These are phyloP conservation scores for Centropristis striata DNA, from an alignment of 2,113 vertebrate genomes.

Conservation along the genomic window DNA sequence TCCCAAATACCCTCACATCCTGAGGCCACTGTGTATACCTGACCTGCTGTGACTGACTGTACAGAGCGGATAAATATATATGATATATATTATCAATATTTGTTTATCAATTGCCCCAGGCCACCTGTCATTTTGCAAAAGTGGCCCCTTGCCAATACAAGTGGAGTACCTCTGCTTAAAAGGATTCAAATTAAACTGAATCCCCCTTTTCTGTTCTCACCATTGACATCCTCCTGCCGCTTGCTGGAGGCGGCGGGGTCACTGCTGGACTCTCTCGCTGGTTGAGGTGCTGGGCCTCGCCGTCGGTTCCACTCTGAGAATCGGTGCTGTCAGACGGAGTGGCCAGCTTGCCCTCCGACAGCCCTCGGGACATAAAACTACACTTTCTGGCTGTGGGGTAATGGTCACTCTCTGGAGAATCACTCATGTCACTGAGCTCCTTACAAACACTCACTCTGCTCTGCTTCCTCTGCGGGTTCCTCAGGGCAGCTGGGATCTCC, in stretches of 20 bases:
- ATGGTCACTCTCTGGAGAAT: conserved; percentile 86
- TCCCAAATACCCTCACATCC: too few species aligned
- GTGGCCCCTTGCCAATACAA: too few species aligned
- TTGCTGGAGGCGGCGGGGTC: conserved; percentile 83
- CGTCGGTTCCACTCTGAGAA: conserved; percentile 80
- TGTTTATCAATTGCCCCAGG: too few species aligned
- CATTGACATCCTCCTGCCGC: conserved; percentile 91
- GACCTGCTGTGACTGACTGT: too few species aligned
- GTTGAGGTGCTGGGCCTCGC: conserved; percentile 77
- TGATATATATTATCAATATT: background rate
- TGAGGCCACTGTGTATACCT: too few species aligned
- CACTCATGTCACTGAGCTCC: conserved; percentile 85
- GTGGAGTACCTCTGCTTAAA: background rate
- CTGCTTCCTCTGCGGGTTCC: conserved; percentile 78
- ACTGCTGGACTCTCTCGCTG: conserved; percentile 80
- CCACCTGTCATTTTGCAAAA: too few species aligned
- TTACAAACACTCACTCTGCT: conserved; percentile 83
- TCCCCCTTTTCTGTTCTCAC: conserved; percentile 79
- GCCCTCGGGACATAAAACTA: conserved; percentile 89
- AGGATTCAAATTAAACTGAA: background rate
- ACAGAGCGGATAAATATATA: too few species aligned
- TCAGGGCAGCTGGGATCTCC: conserved; percentile 79
- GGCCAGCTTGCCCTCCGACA: conserved; percentile 85
- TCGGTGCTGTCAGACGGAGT: conserved; percentile 82
- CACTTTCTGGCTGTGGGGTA: conserved; percentile 84